Base-by-base conservation (phyloP, 2,797 vertebrate genomes). In the Melanotaenia maccullochi region DNA sequence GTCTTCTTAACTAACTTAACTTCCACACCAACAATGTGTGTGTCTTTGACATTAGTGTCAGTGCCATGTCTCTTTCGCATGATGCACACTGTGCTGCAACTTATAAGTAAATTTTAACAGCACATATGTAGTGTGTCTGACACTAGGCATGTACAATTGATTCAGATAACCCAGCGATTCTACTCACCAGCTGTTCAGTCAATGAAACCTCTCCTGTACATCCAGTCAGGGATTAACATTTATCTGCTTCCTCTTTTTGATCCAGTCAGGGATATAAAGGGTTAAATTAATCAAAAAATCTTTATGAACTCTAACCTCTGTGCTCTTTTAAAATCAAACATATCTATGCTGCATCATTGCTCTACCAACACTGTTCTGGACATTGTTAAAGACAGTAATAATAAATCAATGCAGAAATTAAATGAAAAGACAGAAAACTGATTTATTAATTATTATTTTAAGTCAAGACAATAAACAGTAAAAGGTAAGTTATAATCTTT, bases 181-280 rank as follows among this genome's bases (percentile, higher is more conserved):
- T 44, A 16, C 14, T 44, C 40, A 44, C 16, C 16, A 36, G 35
- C 35, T 36, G 35, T 8, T 36, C 35, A 36, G 35, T 36, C 40
- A 44, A 18, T 16, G 2, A 40, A 20, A 5, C 20, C 9, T 49
- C 9, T 49, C 8, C 9, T 49, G 8, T 1, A 65, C 32, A 49
- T 38, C 67, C 44, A 44, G 40, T 18, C 47, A 52, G 54, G 58
- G 71, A 63, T 35, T 40, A 62, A 71, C 61, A 72, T 79, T 75
- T 65, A 71, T 49, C 75, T 70, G 57, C 55, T 24, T 74, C 67
- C 44, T 63, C 66, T 36, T 72, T 75, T 72, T 76, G 40, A 77
- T 71, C 20, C 47, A 36, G 35, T 36, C 9, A 36, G 44, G 58
- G 44, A 70, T 51, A 35, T 73, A 65, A 69, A 42, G 30, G 68